Evolutionary conservation across 1,140 invertebrate genomes (phyloP).

Genomic region (Brevipalpus yothersi): DNA sequence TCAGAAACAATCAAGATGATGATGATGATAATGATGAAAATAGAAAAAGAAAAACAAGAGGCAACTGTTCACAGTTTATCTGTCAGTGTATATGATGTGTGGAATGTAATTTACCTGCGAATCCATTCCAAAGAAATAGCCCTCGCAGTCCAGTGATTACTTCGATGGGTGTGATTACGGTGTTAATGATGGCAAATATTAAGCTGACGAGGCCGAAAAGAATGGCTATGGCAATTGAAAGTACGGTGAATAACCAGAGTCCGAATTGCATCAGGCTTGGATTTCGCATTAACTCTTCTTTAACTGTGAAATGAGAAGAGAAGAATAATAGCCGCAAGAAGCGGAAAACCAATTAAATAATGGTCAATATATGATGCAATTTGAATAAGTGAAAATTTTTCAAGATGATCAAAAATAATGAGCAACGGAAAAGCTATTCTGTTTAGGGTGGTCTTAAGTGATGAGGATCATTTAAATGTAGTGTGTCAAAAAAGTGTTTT

Average conservation of each 20-base stretch:
- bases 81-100: too few relatives aligned
- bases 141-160: slow-evolving; percentile 45
- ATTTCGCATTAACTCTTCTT: slow-evolving; percentile 32
- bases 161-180: slow-evolving; percentile 41
- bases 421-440: too few relatives aligned
- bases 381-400: too few relatives aligned
- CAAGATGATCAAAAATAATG: too few relatives aligned
- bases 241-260: slow-evolving; percentile 41
- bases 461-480: too few relatives aligned
- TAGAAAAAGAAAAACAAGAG: neutral
- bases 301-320: slow-evolving; percentile 21
- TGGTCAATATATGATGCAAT: too few relatives aligned
- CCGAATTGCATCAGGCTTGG: slow-evolving; percentile 38
- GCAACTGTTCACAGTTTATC: neutral
- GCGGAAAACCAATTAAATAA: too few relatives aligned
- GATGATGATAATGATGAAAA: neutral
- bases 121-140: slow-evolving; percentile 46
- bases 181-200: slow-evolving; percentile 48
- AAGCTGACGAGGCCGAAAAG: slow-evolving; percentile 33
- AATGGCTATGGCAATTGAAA: slow-evolving; percentile 33
- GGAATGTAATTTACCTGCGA: slow-evolving; percentile 33
- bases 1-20: neutral
- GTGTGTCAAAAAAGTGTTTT: too few relatives aligned
- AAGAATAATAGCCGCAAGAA: too few relatives aligned
- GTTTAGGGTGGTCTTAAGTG: too few relatives aligned